Evolutionary conservation across 2,797 vertebrate species (phyloP).

Genomic region (Myotis planiceps): DNA sequence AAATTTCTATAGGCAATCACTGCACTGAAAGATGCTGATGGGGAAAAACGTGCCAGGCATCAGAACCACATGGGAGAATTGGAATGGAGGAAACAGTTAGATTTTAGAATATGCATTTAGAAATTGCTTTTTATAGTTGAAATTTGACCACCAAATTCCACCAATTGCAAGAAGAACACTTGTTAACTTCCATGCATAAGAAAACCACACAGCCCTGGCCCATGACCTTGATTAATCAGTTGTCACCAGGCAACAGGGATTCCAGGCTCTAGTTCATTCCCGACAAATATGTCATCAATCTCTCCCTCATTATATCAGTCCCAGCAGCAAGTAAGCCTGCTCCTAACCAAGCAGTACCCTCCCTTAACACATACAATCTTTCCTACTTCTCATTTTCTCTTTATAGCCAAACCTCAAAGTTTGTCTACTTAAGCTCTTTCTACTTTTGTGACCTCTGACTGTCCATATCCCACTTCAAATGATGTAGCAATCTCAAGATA

Average conservation of each 20-base stretch:
- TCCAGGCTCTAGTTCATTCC: neutral
- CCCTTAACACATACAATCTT: neutral
- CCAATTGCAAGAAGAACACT: neutral
- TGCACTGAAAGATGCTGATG: neutral
- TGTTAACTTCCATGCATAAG: neutral
- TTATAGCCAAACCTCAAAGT: neutral
- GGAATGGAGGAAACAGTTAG: neutral
- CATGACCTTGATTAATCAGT: too few species aligned
- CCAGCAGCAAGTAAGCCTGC: neutral
- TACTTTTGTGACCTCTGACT: neutral
- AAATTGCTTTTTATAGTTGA: neutral
- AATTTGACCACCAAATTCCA: conserved; percentile 6
- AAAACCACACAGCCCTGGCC: neutral
- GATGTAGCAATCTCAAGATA: fast-evolving
- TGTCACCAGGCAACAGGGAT: neutral
- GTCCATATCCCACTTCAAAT: neutral
- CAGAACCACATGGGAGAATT: neutral
- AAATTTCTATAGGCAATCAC: neutral
- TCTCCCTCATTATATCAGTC: neutral
- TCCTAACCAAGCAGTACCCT: fast-evolving
- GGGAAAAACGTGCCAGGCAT: neutral
- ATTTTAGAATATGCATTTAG: neutral
- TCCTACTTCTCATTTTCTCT: neutral
- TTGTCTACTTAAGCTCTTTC: neutral
- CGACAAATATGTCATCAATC: fast-evolving